A percentile compares a stretch with the other conserved stretches of the same genome.
Conservation (phyloP, 1,140 invertebrate genomes). For the Nautilus pompilius region DNA sequence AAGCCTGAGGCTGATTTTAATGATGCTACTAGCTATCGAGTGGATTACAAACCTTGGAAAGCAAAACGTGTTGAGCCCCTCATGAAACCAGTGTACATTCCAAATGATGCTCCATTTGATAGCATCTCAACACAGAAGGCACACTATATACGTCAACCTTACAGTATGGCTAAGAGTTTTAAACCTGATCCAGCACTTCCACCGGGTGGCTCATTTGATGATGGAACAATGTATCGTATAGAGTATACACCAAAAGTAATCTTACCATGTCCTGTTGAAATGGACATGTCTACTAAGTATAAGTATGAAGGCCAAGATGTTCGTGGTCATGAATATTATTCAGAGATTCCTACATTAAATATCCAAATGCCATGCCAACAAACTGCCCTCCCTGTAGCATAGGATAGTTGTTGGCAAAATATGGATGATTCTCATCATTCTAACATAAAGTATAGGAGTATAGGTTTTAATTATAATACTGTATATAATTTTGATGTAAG, state of each 20-base stretch:
- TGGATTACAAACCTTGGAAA: constrained; percentile 51
- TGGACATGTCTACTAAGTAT: too few species aligned
- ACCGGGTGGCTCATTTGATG: constrained; percentile 44
- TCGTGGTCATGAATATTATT: too few species aligned
- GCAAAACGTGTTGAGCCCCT: constrained; percentile 25
- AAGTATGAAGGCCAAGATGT: too few species aligned
- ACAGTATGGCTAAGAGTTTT: constrained; percentile 26
- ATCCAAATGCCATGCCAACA: too few species aligned
- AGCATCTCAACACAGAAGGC: constrained; percentile 49
- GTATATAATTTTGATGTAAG: too few species aligned
- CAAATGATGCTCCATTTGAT: constrained; percentile 51
- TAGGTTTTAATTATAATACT: too few species aligned
- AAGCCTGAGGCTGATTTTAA: constrained; percentile 43
- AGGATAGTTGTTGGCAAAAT: too few species aligned
- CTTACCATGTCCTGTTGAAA: constrained; percentile 47
- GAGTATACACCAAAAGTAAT: constrained; percentile 49
- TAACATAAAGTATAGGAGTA: too few species aligned
- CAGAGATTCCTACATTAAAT: too few species aligned
- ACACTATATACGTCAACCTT: constrained; percentile 41
- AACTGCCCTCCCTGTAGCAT: too few species aligned
- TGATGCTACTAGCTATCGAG: constrained; percentile 49
- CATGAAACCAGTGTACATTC: constrained; percentile 40
- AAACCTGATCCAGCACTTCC: constrained; percentile 38
- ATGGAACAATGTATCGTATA: constrained; percentile 49
- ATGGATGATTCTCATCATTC: too few species aligned